Conservation (phyloP, 2,888 invertebrate genomes). For the Acrocera orbiculus region DNA sequence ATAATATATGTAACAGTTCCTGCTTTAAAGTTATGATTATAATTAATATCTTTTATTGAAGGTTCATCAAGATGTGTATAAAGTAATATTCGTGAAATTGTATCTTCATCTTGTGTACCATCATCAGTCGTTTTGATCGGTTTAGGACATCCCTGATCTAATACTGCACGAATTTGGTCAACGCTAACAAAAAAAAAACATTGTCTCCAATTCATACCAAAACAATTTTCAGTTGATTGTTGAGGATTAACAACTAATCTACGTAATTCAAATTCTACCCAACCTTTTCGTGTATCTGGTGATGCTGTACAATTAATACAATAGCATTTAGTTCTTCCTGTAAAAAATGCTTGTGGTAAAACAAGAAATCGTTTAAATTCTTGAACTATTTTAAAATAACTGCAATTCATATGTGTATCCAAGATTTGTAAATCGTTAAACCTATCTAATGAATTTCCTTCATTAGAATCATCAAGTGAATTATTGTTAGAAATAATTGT, state of each 20-base stretch:
- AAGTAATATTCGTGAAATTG: slow-evolving; percentile 26
- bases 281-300: slow-evolving; percentile 19
- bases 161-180: slow-evolving; percentile 30
- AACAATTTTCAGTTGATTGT: slow-evolving; percentile 14
- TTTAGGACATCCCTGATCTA: slow-evolving; percentile 30
- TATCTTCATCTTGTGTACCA: slow-evolving; percentile 28
- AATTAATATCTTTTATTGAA: slow-evolving; percentile 21
- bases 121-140: slow-evolving; percentile 23
- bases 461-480: too few relatives aligned
- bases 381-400: slow-evolving; percentile 26
- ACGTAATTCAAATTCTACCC: slow-evolving; percentile 31
- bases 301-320: slow-evolving; percentile 22
- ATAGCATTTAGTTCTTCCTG: slow-evolving; percentile 23
- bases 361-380: slow-evolving; percentile 28
- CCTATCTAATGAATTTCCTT: too few relatives aligned
- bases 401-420: slow-evolving; percentile 14
- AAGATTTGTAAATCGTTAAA: slow-evolving; percentile 18
- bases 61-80: slow-evolving; percentile 27
- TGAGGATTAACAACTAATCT: slow-evolving; percentile 26
- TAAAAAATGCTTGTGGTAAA: slow-evolving; percentile 29
- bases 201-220: slow-evolving; percentile 25
- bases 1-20: slow-evolving; percentile 25
- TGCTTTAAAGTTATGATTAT: slow-evolving; percentile 22
- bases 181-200: slow-evolving; percentile 29
- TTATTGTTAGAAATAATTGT: too few relatives aligned